Conservation (phyloP, 2,113 vertebrate species). For the Urocynchramus pylzowi region DNA sequence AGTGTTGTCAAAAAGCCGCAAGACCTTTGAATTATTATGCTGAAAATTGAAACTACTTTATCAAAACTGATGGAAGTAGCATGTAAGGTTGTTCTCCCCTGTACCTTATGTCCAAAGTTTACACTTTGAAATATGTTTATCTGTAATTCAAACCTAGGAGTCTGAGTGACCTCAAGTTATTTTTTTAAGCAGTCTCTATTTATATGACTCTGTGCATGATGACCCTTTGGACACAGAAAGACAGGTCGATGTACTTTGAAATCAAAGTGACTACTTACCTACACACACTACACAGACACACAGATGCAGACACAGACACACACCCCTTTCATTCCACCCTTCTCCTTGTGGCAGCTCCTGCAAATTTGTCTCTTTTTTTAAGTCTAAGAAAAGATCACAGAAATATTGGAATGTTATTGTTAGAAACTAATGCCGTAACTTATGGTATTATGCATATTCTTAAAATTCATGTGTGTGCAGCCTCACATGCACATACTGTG, state of each 20-base stretch:
- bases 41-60: slow-evolving; percentile 7
- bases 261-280: background rate
- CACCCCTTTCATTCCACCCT: background rate
- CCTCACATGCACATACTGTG: background rate
- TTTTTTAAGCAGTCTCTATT: slow-evolving; percentile 45
- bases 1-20: background rate
- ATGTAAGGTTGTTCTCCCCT: background rate
- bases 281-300: too few relatives aligned
- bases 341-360: background rate
- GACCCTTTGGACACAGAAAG: slow-evolving; percentile 26
- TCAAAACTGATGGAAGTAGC: slow-evolving; percentile 7
- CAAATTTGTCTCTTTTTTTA: background rate
- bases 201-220: background rate
- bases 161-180: background rate
- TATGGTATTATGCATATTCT: background rate
- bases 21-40: background rate
- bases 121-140: slow-evolving; percentile 17
- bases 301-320: too few relatives aligned
- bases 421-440: background rate
- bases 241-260: slow-evolving; percentile 33
- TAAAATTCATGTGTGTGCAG: background rate
- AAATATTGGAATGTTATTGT: background rate
- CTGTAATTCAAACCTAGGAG: slow-evolving; percentile 9
- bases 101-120: background rate
- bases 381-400: background rate